Evolutionary conservation across 2,797 vertebrate genomes (phyloP), one percentile per base, ranked within the genome.

Genomic region (Buceros bicornis): DNA sequence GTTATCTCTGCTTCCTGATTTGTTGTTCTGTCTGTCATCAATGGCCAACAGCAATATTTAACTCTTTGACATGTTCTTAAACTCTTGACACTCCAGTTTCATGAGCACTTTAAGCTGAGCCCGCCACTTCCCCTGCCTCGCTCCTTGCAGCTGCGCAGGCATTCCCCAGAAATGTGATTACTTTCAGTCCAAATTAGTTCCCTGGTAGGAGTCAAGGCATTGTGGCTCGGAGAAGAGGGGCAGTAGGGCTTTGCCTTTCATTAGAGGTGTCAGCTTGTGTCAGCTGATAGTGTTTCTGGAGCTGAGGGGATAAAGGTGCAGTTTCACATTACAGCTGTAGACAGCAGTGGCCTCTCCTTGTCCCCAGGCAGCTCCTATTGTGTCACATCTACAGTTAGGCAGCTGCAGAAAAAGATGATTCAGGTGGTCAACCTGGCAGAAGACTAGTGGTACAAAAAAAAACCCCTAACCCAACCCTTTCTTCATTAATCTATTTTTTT

Each of bases 331-430:
- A 42, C 74, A 66, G 47, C 57, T 89, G 70, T 78, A 51, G 50
- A 17, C 2, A 7, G 40, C 50, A 85, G 76, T 51, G 64, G 79
- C 35, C 25, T 70, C 45, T 80, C 15, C 31, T 33, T 50, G 81
- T 87, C 84, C 54, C 28, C 51, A 25, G 48, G 31, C 62, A 82
- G 71, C 84, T 87, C 48, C 28, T 45, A 33, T 80, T 60, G 21
- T 31, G n/a, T 60, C 9, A 0, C 16, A 21, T 18, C 74, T 82
- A 10, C 35, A 37, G n/a, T 1, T 60, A 57, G 26, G 73, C 80
- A 89, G 87, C 84, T 91, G 87, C 60, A 58, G 42, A 58, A 35
- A 47, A 48, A 73, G 69, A 82, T 62, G 71, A 37, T 87, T 58
- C 79, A 70, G 74, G 60, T 82, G 67, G 31, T 28, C 87, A 48